A percentile compares a stretch with the other conserved stretches of the same genome.
phyloP scores from a whole-genome alignment of 2,888 invertebrate species.

The Drosophila rellima region DNA sequence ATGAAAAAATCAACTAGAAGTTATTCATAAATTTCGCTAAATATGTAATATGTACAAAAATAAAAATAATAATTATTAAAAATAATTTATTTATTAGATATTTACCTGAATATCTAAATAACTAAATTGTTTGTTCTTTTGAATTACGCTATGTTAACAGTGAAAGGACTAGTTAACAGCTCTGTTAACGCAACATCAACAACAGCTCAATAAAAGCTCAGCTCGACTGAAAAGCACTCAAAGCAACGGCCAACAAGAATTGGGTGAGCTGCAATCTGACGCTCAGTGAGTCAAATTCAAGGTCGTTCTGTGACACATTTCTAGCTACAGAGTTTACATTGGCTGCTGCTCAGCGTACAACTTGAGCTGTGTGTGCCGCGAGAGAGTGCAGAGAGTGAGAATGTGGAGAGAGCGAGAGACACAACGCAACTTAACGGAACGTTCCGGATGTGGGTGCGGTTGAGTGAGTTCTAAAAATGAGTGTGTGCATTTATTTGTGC shows the following conservation, averaged over 20 bases:
- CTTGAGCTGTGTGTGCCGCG: conserved; percentile 29
- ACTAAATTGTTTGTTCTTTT: neutral
- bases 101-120: neutral
- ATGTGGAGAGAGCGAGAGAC: too few relatives aligned
- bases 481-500: conserved; percentile 29
- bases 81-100: neutral
- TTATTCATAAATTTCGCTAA: too few relatives aligned
- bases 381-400: too few relatives aligned
- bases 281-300: conserved; percentile 67
- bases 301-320: conserved; percentile 78
- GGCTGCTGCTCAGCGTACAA: conserved; percentile 38
- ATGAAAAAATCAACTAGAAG: too few relatives aligned
- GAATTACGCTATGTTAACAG: neutral
- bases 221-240: conserved; percentile 5
- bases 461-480: conserved; percentile 59
- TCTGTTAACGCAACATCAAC: conserved; percentile 27
- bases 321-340: conserved; percentile 61
- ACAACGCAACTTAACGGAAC: neutral
- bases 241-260: conserved; percentile 31
- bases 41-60: too few relatives aligned
- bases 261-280: conserved; percentile 36
- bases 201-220: conserved; percentile 4
- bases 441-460: conserved; percentile 67
- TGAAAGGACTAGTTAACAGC: neutral
- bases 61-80: too few relatives aligned